These are phyloP conservation scores for Drosophila sproati DNA, from an alignment of 1,140 invertebrate species.

Conservation along the genomic window DNA sequence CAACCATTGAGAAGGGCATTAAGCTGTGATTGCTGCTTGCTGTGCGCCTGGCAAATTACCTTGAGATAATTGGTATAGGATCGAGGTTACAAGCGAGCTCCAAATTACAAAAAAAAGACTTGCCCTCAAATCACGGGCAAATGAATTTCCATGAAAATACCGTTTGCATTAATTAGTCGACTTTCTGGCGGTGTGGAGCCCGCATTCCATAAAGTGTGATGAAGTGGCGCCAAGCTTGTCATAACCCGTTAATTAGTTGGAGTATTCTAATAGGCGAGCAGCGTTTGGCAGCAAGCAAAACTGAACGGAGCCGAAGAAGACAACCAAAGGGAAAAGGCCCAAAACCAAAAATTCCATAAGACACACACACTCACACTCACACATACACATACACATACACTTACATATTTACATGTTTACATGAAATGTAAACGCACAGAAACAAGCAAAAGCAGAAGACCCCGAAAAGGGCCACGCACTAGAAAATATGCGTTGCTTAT, in stretches of 20 bases:
- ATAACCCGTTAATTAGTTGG: constrained; percentile 84
- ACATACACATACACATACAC: constrained; percentile 5
- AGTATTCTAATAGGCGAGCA: constrained; percentile 82
- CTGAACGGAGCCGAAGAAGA: constrained; percentile 16
- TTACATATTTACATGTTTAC: constrained; percentile 43
- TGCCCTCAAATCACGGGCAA: constrained; percentile 11
- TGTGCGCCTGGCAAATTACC: constrained; percentile 76
- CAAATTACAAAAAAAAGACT: constrained; percentile 12
- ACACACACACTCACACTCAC: constrained; percentile 3
- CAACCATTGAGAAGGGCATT: constrained; percentile 58
- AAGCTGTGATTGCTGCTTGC: constrained; percentile 13
- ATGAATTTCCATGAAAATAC: constrained; percentile 27
- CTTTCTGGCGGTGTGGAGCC: constrained; percentile 1
- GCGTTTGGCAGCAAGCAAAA: constrained; percentile 29
- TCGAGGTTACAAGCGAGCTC: constrained; percentile 65
- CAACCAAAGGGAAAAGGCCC: constrained; percentile 30
- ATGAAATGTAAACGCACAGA: constrained; percentile 24
- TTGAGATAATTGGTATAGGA: constrained; percentile 84
- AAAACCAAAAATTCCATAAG: constrained; percentile 29
- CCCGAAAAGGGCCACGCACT: constrained; percentile 55
- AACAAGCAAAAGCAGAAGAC: constrained; percentile 18
- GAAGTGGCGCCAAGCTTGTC: constrained; percentile 76
- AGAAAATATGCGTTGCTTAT: constrained; percentile 46
- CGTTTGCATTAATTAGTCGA: constrained; percentile 43
- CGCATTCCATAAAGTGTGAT: constrained; percentile 48